A percentile compares a stretch with the other conserved stretches of the same genome.
phyloP scores from a whole-genome alignment of 2,888 invertebrate species.

The Amphipyra tragopoginis region DNA sequence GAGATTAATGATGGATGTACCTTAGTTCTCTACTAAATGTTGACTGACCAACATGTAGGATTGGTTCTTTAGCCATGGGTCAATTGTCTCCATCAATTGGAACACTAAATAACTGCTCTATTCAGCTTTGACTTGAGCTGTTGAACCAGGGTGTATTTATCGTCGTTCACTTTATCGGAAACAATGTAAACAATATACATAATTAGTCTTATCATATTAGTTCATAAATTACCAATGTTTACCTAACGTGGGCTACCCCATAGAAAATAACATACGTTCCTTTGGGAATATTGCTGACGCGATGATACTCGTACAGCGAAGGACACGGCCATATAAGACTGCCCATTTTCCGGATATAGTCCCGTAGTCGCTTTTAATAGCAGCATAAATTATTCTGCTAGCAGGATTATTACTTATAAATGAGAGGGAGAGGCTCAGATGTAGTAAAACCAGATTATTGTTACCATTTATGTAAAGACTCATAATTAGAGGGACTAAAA shows the following conservation, averaged over 20 bases:
- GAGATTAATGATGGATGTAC: not conserved
- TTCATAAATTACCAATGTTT: not conserved
- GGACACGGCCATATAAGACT: slow-evolving; percentile 3
- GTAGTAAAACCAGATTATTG: slow-evolving; percentile 5
- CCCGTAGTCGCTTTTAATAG: slow-evolving; percentile 8
- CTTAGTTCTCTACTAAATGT: not conserved
- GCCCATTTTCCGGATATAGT: slow-evolving; percentile 27
- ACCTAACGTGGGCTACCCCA: not conserved
- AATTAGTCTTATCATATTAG: not conserved
- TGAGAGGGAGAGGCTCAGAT: not conserved
- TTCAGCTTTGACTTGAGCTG: not conserved
- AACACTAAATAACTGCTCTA: not conserved
- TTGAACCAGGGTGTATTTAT: too few relatives aligned
- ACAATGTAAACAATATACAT: not conserved
- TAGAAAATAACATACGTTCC: slow-evolving; percentile 7
- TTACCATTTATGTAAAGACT: slow-evolving; percentile 2
- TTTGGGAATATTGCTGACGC: slow-evolving; percentile 5
- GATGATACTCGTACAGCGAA: slow-evolving; percentile 5
- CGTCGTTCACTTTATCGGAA: too few relatives aligned
- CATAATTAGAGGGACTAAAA: slow-evolving; percentile 9
- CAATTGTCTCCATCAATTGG: not conserved
- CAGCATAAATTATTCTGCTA: slow-evolving; percentile 9
- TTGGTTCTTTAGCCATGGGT: slow-evolving; percentile 7
- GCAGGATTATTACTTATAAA: slow-evolving; percentile 19
- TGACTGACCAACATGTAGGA: not conserved